These are phyloP conservation scores for Homarus gammarus DNA, from an alignment of 2,888 invertebrate genomes.

Conservation along the genomic window DNA sequence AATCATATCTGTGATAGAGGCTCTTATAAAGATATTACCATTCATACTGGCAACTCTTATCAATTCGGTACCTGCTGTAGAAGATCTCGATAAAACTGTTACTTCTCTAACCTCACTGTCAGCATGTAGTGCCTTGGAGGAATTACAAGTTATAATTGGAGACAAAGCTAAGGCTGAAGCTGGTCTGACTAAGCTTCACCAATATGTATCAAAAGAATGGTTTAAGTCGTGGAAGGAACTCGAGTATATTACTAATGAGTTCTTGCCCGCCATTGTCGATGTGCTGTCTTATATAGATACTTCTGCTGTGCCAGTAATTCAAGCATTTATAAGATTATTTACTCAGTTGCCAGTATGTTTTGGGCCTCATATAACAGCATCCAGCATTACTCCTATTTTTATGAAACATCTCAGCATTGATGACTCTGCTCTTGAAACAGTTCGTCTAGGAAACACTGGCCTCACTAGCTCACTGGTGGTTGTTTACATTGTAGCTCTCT, in stretches of 20 bases:
- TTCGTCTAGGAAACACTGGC: slow-evolving; percentile 58
- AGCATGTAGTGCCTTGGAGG: slow-evolving; percentile 78
- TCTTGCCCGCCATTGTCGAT: slow-evolving; percentile 44
- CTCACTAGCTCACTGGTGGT: slow-evolving; percentile 58
- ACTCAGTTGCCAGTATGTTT: slow-evolving; percentile 33
- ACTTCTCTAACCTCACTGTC: slow-evolving; percentile 5
- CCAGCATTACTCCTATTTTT: slow-evolving; percentile 48
- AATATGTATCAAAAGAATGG: slow-evolving; percentile 83
- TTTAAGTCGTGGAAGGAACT: slow-evolving; percentile 85
- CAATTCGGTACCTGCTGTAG: slow-evolving; percentile 14
- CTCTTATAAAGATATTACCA: slow-evolving; percentile 25
- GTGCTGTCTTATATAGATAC: slow-evolving; percentile 32
- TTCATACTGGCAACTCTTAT: slow-evolving; percentile 49
- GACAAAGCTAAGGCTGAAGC: slow-evolving; percentile 81
- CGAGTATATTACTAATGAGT: slow-evolving; percentile 81
- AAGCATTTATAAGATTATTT: slow-evolving; percentile 52
- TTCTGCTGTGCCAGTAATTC: slow-evolving; percentile 27
- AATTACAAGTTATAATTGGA: slow-evolving; percentile 85
- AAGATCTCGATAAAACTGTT: background rate
- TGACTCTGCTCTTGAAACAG: slow-evolving; percentile 46
- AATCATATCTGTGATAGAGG: slow-evolving; percentile 25
- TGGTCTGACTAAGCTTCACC: slow-evolving; percentile 84
- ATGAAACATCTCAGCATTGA: slow-evolving; percentile 42
- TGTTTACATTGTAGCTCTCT: slow-evolving; percentile 54
- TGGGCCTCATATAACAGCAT: slow-evolving; percentile 40